Evolutionary conservation across 2,113 vertebrate species (phyloP).

Genomic region (Laticauda laticaudata): DNA sequence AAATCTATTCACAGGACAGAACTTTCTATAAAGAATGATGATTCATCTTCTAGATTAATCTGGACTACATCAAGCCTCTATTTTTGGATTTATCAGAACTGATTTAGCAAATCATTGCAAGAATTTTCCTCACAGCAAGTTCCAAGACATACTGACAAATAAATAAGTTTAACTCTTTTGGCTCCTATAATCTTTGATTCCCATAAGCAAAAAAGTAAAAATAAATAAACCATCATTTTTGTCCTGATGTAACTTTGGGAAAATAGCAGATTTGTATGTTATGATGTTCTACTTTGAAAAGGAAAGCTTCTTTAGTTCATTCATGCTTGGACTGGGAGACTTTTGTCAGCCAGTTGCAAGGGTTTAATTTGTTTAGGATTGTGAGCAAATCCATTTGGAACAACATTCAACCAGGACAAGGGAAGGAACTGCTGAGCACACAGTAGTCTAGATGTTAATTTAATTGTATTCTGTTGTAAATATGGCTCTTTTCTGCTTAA

Average conservation of each 20-base stretch:
- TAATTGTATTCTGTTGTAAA: not conserved
- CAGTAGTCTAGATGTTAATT: not conserved
- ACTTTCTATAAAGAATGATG: not conserved
- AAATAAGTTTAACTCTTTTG: not conserved
- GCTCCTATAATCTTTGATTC: not conserved
- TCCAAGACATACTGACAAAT: not conserved
- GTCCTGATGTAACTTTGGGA: not conserved
- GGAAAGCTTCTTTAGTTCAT: not conserved
- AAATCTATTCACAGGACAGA: not conserved
- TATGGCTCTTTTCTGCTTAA: not conserved
- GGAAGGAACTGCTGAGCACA: not conserved
- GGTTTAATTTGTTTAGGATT: not conserved
- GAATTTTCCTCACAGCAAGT: not conserved
- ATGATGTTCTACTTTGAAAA: not conserved
- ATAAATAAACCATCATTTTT: not conserved
- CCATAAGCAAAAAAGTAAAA: not conserved
- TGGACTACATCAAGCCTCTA: not conserved
- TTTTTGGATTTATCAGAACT: not conserved
- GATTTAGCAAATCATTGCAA: not conserved
- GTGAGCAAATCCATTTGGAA: not conserved
- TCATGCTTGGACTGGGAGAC: not conserved
- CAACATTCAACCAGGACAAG: not conserved
- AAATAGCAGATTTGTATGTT: not conserved
- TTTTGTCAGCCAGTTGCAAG: not conserved
- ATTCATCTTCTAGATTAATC: not conserved